Conservation (phyloP, 2,797 vertebrate genomes). For the Sparus aurata region DNA sequence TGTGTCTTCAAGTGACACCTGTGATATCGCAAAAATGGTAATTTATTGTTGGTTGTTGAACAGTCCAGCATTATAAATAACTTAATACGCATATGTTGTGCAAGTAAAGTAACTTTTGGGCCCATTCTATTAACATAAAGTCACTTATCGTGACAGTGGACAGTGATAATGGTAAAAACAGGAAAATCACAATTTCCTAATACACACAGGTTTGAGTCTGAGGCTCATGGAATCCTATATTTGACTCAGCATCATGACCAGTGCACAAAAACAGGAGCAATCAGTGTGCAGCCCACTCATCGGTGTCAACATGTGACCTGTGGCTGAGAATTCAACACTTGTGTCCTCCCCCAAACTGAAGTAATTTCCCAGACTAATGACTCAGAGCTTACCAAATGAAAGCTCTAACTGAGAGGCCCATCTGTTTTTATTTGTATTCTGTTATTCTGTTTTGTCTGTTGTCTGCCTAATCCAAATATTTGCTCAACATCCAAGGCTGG, state of each 20-base stretch:
- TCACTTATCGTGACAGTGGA: background rate
- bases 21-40: too few species aligned
- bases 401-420: background rate
- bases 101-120: too few species aligned
- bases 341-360: background rate
- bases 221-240: background rate
- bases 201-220: background rate
- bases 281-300: background rate
- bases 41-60: too few species aligned
- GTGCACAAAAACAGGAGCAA: background rate
- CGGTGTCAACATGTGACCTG: background rate
- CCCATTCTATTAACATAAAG: too few species aligned
- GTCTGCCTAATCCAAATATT: background rate
- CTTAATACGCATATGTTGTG: too few species aligned
- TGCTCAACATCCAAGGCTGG: background rate
- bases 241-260: background rate
- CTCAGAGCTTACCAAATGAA: background rate
- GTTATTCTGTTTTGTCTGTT: background rate
- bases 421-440: constrained; percentile 2
- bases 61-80: too few species aligned
- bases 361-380: background rate
- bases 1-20: too few species aligned
- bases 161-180: background rate
- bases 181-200: background rate
- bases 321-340: background rate